Conservation (phyloP, 2,888 invertebrate species). For the Oscheius myriophilus region DNA sequence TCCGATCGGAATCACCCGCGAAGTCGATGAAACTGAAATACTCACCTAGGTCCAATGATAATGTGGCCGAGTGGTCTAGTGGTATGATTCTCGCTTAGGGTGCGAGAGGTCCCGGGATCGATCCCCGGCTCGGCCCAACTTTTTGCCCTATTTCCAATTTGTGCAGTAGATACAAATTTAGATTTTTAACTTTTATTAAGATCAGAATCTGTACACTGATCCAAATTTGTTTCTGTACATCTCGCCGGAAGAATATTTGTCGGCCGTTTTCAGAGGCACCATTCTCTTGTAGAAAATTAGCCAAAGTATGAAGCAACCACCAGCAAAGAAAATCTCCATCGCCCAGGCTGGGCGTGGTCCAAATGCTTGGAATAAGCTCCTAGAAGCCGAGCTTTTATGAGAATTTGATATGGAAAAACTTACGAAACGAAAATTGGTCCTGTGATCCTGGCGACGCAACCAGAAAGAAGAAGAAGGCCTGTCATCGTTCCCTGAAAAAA, state of each 20-base stretch:
- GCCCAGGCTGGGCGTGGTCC: conserved; percentile 47
- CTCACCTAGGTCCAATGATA: too few relatives aligned
- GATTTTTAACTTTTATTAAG: neutral
- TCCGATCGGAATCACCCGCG: too few relatives aligned
- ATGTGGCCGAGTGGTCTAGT: too few relatives aligned
- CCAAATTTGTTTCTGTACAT: conserved; percentile 37
- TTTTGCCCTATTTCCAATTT: neutral
- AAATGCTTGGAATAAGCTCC: conserved; percentile 18
- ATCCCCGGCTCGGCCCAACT: neutral
- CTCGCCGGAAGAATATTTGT: conserved; percentile 30
- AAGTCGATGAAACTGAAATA: too few relatives aligned
- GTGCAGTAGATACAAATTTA: neutral
- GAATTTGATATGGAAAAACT: conserved; percentile 6
- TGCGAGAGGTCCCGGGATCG: neutral
- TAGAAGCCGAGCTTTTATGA: neutral
- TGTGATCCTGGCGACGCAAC: conserved; percentile 46
- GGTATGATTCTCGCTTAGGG: too few relatives aligned
- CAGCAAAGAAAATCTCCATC: conserved; percentile 41
- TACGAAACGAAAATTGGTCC: conserved; percentile 56
- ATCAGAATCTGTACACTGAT: conserved; percentile 35
- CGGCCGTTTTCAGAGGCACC: conserved; percentile 42
- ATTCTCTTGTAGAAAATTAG: conserved; percentile 46
- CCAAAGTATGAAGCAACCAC: conserved; percentile 34
- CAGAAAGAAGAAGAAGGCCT: conserved; percentile 56
- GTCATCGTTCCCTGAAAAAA: conserved; percentile 53